Base-by-base conservation (phyloP, 2,888 invertebrate species). In the Harpagoxenus sublaevis region DNA sequence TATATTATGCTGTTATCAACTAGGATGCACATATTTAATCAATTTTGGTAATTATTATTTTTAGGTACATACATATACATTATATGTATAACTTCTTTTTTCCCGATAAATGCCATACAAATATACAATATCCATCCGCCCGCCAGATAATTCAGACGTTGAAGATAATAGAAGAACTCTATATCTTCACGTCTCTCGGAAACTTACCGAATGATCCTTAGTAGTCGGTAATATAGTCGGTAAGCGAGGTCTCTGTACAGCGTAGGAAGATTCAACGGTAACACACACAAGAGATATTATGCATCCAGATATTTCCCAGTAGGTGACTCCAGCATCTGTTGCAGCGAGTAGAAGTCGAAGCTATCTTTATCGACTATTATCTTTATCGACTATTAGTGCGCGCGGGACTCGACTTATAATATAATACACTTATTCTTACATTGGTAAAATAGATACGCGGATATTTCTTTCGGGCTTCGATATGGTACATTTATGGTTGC, bases 181-280 rank as follows among this genome's bases (percentile, higher is more conserved):
- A 70, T 73, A 75, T 73, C 45, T 66, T 74, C 48, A 28, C 10
- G 48, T 57, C n/a, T 63, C 70, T 55, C 68, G 66, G 79, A 74
- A 84, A 77, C 86, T 86, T 75, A 51, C 62, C 71, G 81, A 74
- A 73, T 88, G 85, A 85, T 79, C 63, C 84, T 84, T 74, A 60
- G 84, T 78, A 85, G 90, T 91, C 91, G 93, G 90, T 92, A 92
- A 91, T 75, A 28, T 53, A 75, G 89, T 91, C 91, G 90, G 89
- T 90, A 90, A 90, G 84, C 66, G 78, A 85, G 91, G 63, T 85
- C 42, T 71, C 91, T 88, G 74, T 66, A 62, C 55, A 2, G 9
- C 4, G 23, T 42, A 60, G 79, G n/a, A 75, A 53, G 75, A 65
- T 79, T 65, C 68, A 23, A 48, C 12, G 84, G 74, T 84, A 84